Percentiles rank a stretch among this genome's conserved stretches.
phyloP scores from a whole-genome alignment of 2,888 invertebrate genomes.

The Scaptomyza cyrtandrae region DNA sequence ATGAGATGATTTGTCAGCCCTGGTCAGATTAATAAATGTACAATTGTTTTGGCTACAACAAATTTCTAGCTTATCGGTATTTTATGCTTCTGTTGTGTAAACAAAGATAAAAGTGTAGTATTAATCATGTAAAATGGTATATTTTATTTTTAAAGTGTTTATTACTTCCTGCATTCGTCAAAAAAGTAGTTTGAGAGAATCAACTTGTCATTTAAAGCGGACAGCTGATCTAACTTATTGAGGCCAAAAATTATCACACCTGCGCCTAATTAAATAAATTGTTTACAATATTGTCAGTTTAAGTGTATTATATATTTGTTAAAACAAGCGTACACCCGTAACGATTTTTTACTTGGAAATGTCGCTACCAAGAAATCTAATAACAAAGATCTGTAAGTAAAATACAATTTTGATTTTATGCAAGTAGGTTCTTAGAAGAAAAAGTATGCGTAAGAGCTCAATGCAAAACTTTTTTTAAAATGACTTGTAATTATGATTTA shows the following conservation, averaged over 20 bases:
- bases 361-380: constrained; percentile 84
- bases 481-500: too few species aligned
- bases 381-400: constrained; percentile 85
- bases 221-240: constrained; percentile 53
- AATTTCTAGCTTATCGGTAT: too few species aligned
- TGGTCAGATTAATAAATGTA: constrained; percentile 29
- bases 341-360: constrained; percentile 80
- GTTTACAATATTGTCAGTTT: constrained; percentile 26
- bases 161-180: constrained; percentile 32
- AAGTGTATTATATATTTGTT: constrained; percentile 3
- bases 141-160: constrained; percentile 20
- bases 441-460: too few species aligned
- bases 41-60: constrained; percentile 65
- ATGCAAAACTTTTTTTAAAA: too few species aligned
- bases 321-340: constrained; percentile 33
- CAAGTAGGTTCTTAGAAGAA: constrained; percentile 32
- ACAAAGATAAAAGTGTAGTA: constrained; percentile 8
- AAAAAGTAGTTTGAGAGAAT: constrained; percentile 14
- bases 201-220: constrained; percentile 37
- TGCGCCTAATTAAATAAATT: constrained; percentile 64
- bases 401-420: constrained; percentile 37
- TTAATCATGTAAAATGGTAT: constrained; percentile 39
- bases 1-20: constrained; percentile 43
- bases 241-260: constrained; percentile 58
- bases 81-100: background rate